Evolutionary conservation across 1,140 invertebrate genomes (phyloP).

Genomic region (Bombus difficillimus): DNA sequence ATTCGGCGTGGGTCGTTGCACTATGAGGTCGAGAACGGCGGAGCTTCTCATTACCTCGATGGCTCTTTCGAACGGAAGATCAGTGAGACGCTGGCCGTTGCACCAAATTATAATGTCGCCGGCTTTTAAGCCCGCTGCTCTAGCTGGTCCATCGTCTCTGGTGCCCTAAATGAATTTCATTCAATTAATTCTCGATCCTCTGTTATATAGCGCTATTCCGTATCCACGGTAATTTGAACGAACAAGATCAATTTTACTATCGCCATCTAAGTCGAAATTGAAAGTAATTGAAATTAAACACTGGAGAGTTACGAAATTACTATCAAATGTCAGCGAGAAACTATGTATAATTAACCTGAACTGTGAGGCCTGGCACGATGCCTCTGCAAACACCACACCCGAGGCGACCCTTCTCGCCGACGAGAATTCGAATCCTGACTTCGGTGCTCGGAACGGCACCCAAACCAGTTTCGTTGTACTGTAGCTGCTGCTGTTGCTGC

Average conservation of each 20-base stretch:
- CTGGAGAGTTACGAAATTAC: not conserved
- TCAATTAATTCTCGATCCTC: not conserved
- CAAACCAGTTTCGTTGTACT: slow-evolving; percentile 74
- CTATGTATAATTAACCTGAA: slow-evolving; percentile 71
- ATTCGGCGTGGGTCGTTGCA: slow-evolving; percentile 76
- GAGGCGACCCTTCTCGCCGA: slow-evolving; percentile 79
- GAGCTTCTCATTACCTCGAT: slow-evolving; percentile 80
- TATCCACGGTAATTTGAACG: not conserved
- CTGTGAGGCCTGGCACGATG: slow-evolving; percentile 79
- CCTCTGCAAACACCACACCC: slow-evolving; percentile 80
- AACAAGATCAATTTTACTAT: not conserved
- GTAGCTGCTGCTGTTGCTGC: slow-evolving; percentile 76
- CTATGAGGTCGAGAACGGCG: slow-evolving; percentile 76
- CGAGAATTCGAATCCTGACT: slow-evolving; percentile 77
- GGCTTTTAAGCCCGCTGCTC: slow-evolving; percentile 92
- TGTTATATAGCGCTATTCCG: too few relatives aligned
- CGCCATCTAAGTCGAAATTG: not conserved
- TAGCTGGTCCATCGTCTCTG: slow-evolving; percentile 93
- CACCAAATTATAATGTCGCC: slow-evolving; percentile 96
- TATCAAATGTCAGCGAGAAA: slow-evolving; percentile 8
- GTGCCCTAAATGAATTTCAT: slow-evolving; percentile 86
- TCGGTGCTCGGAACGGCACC: slow-evolving; percentile 73
- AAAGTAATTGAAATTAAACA: too few relatives aligned
- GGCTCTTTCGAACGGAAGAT: slow-evolving; percentile 79
- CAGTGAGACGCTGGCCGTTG: slow-evolving; percentile 86